These are phyloP conservation scores for Salvator merianae DNA, from an alignment of 2,113 vertebrate species.

Conservation along the genomic window DNA sequence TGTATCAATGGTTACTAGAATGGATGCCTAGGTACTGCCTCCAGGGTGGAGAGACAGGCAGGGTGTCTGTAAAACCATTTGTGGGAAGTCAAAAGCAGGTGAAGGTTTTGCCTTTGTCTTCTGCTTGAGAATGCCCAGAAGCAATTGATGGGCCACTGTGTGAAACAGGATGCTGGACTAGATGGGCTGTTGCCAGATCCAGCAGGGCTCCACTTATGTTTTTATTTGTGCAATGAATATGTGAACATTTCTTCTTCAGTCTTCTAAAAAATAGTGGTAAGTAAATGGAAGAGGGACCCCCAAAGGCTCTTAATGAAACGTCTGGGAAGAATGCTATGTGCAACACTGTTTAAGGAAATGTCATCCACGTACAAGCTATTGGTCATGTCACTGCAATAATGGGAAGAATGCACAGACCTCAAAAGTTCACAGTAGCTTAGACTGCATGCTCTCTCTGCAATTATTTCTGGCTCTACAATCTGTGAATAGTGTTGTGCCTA, in stretches of 20 bases:
- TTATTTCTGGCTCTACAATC: slow-evolving; percentile 13
- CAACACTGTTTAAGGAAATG: slow-evolving; percentile 17
- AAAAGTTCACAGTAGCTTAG: neutral
- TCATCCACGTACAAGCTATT: neutral
- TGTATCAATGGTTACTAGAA: no score
- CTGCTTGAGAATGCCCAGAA: no score
- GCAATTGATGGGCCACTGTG: no score
- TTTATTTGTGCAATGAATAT: no score
- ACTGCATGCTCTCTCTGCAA: neutral
- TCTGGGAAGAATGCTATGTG: neutral
- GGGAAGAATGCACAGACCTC: neutral
- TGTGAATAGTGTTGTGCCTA: slow-evolving; percentile 12
- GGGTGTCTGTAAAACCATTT: no score
- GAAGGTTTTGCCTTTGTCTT: no score
- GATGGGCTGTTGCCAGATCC: no score
- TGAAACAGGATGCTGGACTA: no score
- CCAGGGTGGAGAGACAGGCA: no score
- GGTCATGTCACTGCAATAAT: neutral
- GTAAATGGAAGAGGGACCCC: neutral
- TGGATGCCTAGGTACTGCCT: no score
- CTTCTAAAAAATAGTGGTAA: neutral
- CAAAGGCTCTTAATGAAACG: neutral
- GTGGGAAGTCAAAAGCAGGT: no score
- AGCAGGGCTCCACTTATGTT: no score
- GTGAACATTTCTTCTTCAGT: neutral